These are phyloP conservation scores for Erebia aethiops DNA, from an alignment of 2,888 invertebrate genomes.

Conservation along the genomic window DNA sequence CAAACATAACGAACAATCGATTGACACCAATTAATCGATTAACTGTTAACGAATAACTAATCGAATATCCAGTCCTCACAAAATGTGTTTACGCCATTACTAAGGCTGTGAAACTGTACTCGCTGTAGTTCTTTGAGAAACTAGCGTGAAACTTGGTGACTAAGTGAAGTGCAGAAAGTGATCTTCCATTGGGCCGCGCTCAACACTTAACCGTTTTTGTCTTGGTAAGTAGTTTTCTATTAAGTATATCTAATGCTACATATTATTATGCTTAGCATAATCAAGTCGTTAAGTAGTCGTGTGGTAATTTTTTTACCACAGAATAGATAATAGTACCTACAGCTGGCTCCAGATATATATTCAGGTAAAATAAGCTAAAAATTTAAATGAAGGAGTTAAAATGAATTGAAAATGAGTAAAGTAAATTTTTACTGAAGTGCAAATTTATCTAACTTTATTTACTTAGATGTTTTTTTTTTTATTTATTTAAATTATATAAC, in stretches of 20 bases:
- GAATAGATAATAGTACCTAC: too few species aligned
- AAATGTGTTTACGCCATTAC: conserved; percentile 34
- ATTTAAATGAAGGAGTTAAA: too few species aligned
- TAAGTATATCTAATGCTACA: neutral
- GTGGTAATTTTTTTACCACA: too few species aligned
- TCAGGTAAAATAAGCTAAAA: too few species aligned
- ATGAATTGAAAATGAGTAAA: too few species aligned
- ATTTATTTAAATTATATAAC: too few species aligned
- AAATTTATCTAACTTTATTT: too few species aligned
- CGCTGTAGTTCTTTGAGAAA: conserved; percentile 28
- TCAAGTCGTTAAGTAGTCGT: too few species aligned
- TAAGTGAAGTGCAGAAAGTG: conserved; percentile 30
- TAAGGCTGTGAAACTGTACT: conserved; percentile 37
- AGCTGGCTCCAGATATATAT: too few species aligned
- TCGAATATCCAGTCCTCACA: conserved; percentile 31
- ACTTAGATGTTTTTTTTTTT: too few species aligned
- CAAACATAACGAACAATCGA: conserved; percentile 42
- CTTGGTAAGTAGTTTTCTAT: conserved; percentile 44
- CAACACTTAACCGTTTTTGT: conserved; percentile 35
- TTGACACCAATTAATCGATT: conserved; percentile 40
- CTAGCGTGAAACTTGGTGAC: conserved; percentile 33
- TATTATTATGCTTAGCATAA: too few species aligned
- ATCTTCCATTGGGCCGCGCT: conserved; percentile 38
- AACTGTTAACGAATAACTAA: conserved; percentile 39
- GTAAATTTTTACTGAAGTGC: too few species aligned